Evolutionary conservation across 2,113 vertebrate genomes (phyloP).

Genomic region (Pygoscelis antarcticus): DNA sequence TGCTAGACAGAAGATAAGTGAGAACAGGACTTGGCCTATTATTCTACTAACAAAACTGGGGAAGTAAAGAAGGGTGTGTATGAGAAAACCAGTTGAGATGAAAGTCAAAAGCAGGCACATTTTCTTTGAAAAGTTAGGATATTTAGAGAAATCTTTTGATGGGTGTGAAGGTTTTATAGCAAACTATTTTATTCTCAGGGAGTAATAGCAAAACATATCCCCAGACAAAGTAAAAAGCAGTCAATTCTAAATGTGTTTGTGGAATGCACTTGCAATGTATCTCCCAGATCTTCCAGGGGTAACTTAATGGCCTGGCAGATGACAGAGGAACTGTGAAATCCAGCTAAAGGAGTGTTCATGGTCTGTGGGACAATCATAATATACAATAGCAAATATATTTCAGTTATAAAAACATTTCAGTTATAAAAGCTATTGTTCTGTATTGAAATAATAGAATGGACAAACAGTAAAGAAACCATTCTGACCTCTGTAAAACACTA

Average conservation of each 20-base stretch:
- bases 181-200: not conserved
- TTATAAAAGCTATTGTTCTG: conserved; percentile 22
- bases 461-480: conserved; percentile 13
- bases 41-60: not conserved
- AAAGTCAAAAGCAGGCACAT: not conserved
- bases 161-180: not conserved
- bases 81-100: not conserved
- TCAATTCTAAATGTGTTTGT: not conserved
- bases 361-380: conserved; percentile 45
- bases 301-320: not conserved
- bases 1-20: not conserved
- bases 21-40: not conserved
- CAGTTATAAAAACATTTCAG: not conserved
- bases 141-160: not conserved
- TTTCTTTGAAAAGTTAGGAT: not conserved
- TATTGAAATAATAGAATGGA: not conserved
- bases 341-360: conserved; percentile 19
- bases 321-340: not conserved
- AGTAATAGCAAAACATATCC: not conserved
- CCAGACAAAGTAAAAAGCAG: not conserved
- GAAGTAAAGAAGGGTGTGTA: not conserved
- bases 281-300: not conserved
- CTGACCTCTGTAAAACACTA: conserved; percentile 25
- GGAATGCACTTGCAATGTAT: not conserved
- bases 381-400: conserved; percentile 40